phyloP scores from a whole-genome alignment of 2,113 vertebrate genomes.

The Aleadryas rufinucha region DNA sequence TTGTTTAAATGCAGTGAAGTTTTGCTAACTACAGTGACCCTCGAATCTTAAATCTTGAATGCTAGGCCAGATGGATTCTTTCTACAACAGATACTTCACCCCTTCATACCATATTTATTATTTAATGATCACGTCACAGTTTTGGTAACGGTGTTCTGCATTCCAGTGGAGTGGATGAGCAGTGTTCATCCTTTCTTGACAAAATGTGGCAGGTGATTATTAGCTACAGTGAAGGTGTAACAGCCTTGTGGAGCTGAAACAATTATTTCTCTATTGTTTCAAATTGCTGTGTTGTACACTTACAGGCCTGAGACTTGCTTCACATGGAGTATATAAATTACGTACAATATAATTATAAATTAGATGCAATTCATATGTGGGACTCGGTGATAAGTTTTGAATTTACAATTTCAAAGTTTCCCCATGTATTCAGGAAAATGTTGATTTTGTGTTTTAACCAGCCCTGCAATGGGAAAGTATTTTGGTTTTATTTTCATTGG shows the following conservation, averaged over 20 bases:
- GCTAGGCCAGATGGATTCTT: conserved; percentile 64
- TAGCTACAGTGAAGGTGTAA: conserved; percentile 32
- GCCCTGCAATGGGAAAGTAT: conserved; percentile 28
- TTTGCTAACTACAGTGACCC: conserved; percentile 67
- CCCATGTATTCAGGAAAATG: conserved; percentile 59
- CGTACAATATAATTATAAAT: conserved; percentile 1
- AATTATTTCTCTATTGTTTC: conserved; percentile 42
- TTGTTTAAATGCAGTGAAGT: conserved; percentile 66
- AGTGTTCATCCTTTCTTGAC: conserved; percentile 50
- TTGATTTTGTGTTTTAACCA: conserved; percentile 56
- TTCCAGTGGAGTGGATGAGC: conserved; percentile 60
- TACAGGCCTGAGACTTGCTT: conserved; percentile 54
- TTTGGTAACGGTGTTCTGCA: conserved; percentile 55
- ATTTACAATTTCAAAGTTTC: conserved; percentile 29
- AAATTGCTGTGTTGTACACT: conserved; percentile 27
- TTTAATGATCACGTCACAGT: conserved; percentile 39
- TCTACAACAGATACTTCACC: conserved; percentile 55
- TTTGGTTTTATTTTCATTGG: conserved; percentile 58
- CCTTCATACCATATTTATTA: conserved; percentile 53
- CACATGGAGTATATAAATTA: conserved; percentile 33
- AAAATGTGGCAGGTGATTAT: conserved; percentile 35
- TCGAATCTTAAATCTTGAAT: conserved; percentile 53
- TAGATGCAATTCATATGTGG: neutral
- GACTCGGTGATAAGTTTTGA: conserved; percentile 25
- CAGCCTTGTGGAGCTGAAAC: conserved; percentile 45